Base-by-base conservation (phyloP, 2,113 vertebrate species). In the Rhegmatorhina hoffmannsi region DNA sequence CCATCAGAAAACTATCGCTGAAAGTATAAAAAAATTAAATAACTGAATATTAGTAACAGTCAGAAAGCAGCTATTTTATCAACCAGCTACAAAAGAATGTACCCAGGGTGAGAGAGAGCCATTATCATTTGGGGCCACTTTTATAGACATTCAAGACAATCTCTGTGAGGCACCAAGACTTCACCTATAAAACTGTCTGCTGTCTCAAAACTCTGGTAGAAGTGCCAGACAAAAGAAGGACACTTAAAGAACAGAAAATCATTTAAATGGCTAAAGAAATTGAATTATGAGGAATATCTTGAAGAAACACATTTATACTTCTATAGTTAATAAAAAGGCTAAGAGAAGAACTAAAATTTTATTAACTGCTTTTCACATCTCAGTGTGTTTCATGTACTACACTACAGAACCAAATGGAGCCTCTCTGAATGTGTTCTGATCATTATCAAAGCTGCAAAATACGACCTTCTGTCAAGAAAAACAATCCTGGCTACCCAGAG, bases 231-330 rank as follows among this genome's bases (percentile, higher is more conserved):
- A 76, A 85, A 94, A 86, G 52, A 24, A 87, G 74, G 50, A 77
- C 88, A 92, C 72, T 73, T 90, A 67, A 62, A 92, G 82, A 93
- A 84, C 24, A 94, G 29, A 91, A 88, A 94, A 94, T 86, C 55
- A 78, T 66, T 75, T 70, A 74, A 83, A 92, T n/a, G 29, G 63
- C 50, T 86, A 70, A 73, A 90, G 67, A 90, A 86, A 96, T 69
- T 73, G 58, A 88, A 86, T 93, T 88, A 94, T 17, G n/a, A 84
- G 11, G n/a, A 80, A 62, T 81, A 63, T 25, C 58, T 74, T 90
- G 58, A 81, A 93, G 72, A 92, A 88, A 40, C 2, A 82, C 53
- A 63, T 85, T 91, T 88, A 73, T 73, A 56, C 13, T 81, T 76
- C 55, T 78, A 34, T 43, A 86, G 80, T 67, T 93, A 90, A 92